phyloP scores from a whole-genome alignment of 2,797 vertebrate genomes.

The Triplophysa yarkandensis region DNA sequence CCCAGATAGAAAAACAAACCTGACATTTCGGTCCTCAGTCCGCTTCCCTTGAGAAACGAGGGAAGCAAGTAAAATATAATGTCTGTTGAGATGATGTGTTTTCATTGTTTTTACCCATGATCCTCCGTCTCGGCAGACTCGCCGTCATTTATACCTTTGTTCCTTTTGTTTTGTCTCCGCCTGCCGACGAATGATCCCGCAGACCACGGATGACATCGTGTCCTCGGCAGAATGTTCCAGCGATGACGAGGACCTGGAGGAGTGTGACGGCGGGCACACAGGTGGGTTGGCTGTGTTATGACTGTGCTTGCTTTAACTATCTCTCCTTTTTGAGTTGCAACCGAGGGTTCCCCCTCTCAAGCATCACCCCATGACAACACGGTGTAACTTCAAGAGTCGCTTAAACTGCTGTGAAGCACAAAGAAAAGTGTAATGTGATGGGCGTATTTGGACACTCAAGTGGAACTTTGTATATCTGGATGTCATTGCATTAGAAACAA shows the following conservation, averaged over 20 bases:
- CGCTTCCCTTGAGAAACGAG: constrained; percentile 22
- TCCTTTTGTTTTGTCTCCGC: constrained; percentile 44
- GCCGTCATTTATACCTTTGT: constrained; percentile 11
- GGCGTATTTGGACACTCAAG: neutral
- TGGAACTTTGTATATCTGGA: neutral
- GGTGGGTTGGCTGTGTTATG: constrained; percentile 96
- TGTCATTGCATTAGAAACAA: constrained; percentile 1
- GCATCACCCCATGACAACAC: constrained; percentile 91
- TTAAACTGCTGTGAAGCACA: constrained; percentile 7
- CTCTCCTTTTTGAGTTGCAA: constrained; percentile 83
- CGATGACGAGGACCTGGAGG: constrained; percentile 97
- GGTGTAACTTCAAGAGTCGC: constrained; percentile 75
- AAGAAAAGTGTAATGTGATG: neutral
- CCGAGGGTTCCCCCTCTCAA: constrained; percentile 77
- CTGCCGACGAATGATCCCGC: constrained; percentile 44
- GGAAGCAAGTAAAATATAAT: constrained; percentile 26
- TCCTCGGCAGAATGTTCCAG: constrained; percentile 98
- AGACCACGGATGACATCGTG: constrained; percentile 96
- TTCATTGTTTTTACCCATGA: constrained; percentile 42
- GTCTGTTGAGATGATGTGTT: constrained; percentile 45
- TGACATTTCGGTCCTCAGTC: constrained; percentile 62
- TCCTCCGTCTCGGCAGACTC: constrained; percentile 2
- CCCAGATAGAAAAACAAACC: constrained; percentile 68
- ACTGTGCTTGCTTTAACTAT: constrained; percentile 81
- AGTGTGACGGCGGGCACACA: constrained; percentile 95